Base-by-base conservation (phyloP, 2,797 vertebrate species). In the Characodon lateralis region DNA sequence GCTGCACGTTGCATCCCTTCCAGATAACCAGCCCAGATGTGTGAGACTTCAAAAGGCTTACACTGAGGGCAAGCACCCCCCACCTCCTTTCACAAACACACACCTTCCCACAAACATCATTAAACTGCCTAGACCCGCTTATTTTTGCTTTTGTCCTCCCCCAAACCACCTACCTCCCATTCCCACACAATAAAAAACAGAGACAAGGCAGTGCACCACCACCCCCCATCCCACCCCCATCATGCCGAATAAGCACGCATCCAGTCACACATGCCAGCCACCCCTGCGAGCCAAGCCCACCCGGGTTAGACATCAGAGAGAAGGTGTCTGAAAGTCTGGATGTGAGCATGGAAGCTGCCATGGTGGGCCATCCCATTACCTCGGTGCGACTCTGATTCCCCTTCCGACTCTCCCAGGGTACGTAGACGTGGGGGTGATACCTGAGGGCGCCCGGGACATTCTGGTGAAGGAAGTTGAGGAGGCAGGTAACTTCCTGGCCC, bases 401-500 rank as follows among this genome's bases (percentile, higher is more conserved):
- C 82, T 76, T 78, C 81, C 43, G 2, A 80, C 86, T 90, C 85
- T 88, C 74, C 63, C 91, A 99, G 98, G 97, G 68, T 99, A 99
- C 18, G 93, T 97, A 80, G 97, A 99, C 77, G 96, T 99, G 74
- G 97, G 96, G 0, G 92, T 98, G 81, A 99, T 99, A 94, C 98
- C 98, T 0, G 95, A 95, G 94, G 98, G 98, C 72, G 98, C 98
- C 0, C 96, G 98, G 73, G 96, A 98, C 91, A 98, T 99, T 91
- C 95, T 97, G 88, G 94, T 99, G 13, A 93, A 93, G 92, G 98
- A 99, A 93, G 89, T 97, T 69, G 93, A 95, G 84, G 97, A 96
- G 89, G 96, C 97, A 71, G 97, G 96, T 85, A 99, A 99, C 92
- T 99, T 99, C 91, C 95, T 99, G 91, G 98, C 96, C 24, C 92